Base-by-base conservation (phyloP, 2,888 invertebrate species). In the Halictus ligatus region DNA sequence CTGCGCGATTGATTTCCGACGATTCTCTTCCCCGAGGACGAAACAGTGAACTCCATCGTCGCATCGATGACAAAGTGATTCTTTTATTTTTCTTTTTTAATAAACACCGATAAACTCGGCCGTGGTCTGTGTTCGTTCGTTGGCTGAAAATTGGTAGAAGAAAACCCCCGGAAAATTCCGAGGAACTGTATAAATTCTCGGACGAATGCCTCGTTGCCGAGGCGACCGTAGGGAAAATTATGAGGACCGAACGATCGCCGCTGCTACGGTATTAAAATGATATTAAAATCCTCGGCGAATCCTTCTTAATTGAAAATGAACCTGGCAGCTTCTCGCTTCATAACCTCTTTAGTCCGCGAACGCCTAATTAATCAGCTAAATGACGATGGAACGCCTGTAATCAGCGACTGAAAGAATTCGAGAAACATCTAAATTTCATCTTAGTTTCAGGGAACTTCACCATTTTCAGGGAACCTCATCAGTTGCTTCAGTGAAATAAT, bases 231-330 rank as follows among this genome's bases (percentile, higher is more conserved):
- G 21, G 12, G 29, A 64, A 46, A 76, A 76, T 76, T 64, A 64
- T 48, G 21, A 29, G 60, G 29, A 25, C 29, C 43, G 21, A 76
- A 46, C 46, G 64, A 48, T 75, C 43, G 75, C 29, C 29, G 43
- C 18, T 60, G 25, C 43, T 29, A 29, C 60, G 10, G 29, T 29
- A 60, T 76, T 64, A 64, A 60, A 76, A 64, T 64, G 58, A 76
- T 76, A 76, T 76, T 76, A 76, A 76, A 64, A 64, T 64, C 48
- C 64, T 10, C 40, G 50, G 35, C 12, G 43, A 35, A 35, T 48
- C 21, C 69, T 50, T 54, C 40, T 71, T 72, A 78, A 71, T 54
- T 71, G 50, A 43, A 75, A 74, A 80, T 46, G 60, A 64, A 21
- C 64, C 29, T 29, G 58, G 35, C 25, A 43, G 25, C 25, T 29